Conservation (phyloP, 2,113 vertebrate genomes). For the Phaethon lepturus region DNA sequence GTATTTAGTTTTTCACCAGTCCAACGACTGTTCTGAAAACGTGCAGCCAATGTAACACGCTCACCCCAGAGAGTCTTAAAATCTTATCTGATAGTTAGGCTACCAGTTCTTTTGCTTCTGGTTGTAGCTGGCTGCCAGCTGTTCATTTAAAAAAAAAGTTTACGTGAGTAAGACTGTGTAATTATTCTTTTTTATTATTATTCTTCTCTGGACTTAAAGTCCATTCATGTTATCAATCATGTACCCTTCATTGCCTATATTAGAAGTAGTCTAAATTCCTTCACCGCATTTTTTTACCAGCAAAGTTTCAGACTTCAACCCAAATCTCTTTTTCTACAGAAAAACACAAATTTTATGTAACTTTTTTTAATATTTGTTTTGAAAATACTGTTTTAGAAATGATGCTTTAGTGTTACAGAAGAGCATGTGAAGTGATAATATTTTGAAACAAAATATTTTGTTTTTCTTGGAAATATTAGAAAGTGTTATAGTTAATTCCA, state of each 20-base stretch:
- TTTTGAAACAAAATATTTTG: constrained; percentile 24
- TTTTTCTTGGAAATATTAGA: constrained; percentile 2
- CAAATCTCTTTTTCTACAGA: not conserved
- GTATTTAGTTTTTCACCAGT: not conserved
- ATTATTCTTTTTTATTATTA: not conserved
- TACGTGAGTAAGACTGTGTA: not conserved
- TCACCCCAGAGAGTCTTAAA: not conserved
- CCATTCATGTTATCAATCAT: not conserved
- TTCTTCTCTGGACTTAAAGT: not conserved
- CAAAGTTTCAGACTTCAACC: not conserved
- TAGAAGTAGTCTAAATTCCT: not conserved
- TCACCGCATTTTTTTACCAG: not conserved
- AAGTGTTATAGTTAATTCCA: not conserved
- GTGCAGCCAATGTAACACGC: fast-evolving
- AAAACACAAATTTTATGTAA: not conserved
- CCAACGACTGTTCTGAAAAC: not conserved
- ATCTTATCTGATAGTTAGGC: not conserved
- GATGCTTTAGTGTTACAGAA: not conserved
- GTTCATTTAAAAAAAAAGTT: not conserved
- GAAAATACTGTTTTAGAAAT: not conserved
- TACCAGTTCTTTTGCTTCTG: not conserved
- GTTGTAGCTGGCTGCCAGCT: not conserved
- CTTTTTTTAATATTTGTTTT: not conserved
- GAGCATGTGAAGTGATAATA: not conserved
- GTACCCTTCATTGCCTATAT: not conserved